Evolutionary conservation across 2,113 vertebrate species (phyloP).

Genomic region (Baryphthengus martii): DNA sequence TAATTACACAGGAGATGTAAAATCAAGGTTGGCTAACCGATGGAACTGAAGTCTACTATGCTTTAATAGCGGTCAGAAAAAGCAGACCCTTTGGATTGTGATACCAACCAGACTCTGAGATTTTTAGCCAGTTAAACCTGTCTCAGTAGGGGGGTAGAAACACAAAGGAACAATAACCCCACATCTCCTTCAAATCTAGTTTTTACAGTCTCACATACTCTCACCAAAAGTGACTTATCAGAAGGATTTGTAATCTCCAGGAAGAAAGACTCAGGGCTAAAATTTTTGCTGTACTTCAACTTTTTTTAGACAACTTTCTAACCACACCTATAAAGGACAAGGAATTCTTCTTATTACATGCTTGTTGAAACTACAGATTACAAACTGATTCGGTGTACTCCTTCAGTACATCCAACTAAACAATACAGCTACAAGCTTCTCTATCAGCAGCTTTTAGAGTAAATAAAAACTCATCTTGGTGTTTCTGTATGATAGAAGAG

Average conservation of each 20-base stretch:
- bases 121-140: neutral
- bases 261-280: fast-evolving
- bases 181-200: neutral
- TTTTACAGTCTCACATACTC: neutral
- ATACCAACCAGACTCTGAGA: neutral
- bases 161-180: neutral
- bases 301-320: neutral
- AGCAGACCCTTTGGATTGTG: neutral
- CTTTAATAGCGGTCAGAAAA: neutral
- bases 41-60: neutral
- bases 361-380: neutral
- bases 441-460: neutral
- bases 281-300: neutral
- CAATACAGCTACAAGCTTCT: neutral
- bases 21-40: neutral
- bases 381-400: neutral
- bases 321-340: neutral
- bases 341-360: neutral
- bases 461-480: neutral
- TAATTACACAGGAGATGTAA: neutral
- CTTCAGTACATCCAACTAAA: neutral
- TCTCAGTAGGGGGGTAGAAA: neutral
- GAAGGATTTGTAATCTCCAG: neutral
- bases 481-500: neutral
- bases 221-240: neutral